These are phyloP conservation scores for Drosophila eohydei DNA, from an alignment of 2,888 invertebrate genomes.

Conservation along the genomic window DNA sequence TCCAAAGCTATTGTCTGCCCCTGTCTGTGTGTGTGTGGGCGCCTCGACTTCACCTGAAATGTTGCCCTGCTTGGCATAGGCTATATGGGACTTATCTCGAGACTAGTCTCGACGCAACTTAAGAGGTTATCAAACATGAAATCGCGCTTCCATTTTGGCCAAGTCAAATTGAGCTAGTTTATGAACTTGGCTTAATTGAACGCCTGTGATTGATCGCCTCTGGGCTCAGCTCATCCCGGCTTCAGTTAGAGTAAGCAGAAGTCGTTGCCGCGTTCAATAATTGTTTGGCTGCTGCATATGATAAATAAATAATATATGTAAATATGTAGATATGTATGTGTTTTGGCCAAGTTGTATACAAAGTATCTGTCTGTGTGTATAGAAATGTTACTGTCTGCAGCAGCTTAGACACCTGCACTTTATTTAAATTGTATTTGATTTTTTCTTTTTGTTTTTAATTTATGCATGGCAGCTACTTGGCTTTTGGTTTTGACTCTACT, in stretches of 20 bases:
- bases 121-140: neutral
- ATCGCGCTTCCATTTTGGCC: neutral
- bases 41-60: constrained; percentile 22
- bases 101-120: no score
- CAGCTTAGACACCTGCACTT: constrained; percentile 41
- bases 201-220: neutral
- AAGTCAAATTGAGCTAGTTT: neutral
- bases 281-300: constrained; percentile 8
- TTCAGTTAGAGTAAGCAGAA: neutral
- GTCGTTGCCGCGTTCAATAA: neutral
- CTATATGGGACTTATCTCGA: neutral
- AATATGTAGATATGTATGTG: neutral
- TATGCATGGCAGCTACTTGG: constrained; percentile 63
- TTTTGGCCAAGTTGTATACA: neutral
- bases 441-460: constrained; percentile 43
- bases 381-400: neutral
- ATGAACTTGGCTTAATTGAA: no score
- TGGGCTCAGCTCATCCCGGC: neutral
- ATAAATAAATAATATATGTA: constrained; percentile 19
- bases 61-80: neutral
- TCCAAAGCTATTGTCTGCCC: constrained; percentile 8
- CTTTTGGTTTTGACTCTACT: constrained; percentile 30
- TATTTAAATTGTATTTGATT: constrained; percentile 49
- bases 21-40: constrained; percentile 36
- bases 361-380: neutral